Base-by-base conservation (phyloP, 2,888 invertebrate genomes). In the Rhagophthalmus giganteus region DNA sequence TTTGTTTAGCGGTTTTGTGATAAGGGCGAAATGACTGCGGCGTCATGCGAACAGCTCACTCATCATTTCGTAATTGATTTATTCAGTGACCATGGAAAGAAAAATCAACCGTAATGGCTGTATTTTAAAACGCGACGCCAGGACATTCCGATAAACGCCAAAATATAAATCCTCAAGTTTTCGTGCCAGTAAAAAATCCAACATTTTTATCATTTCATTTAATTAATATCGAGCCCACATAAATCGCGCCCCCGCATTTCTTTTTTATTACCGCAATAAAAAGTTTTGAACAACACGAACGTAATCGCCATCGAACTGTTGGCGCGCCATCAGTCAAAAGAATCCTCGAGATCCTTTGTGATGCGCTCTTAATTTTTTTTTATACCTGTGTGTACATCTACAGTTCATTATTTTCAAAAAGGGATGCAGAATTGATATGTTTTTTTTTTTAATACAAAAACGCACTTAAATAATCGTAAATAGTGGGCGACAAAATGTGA, bases 401-500 rank as follows among this genome's bases (percentile, higher is more conserved):
- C 16, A 28, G 28, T 37, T 20, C 8, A 39, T 39, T 39, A 39
- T 39, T 37, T 35, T 20, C 15, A 20, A 20, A 14, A 14, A 10
- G 26, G 25, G 10, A 28, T 28, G 28, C 16, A 39, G 11, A 39
- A 28, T 28, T 39, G 39, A 39, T 39, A 30, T 27, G 13, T 20
- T 39, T 39, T 37, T 20, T 39, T 39, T 37, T 37, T 39, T 39
- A 30, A 30, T 39, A 30, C 28, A 30, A 13, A 2, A 20, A 20
- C 20, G 20, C 20, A 20, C 20, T 25, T 41, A 41, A 41, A 41
- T 41, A 41, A 41, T 41, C 40, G 25, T 41, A 41, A 41, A 41
- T 41, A 41, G 40, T 41, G 25, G 68, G 68, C 62, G 65, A 66
- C 64, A 56, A 64, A 65, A 62, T 66, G 67, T 64, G 68, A 66